Evolutionary conservation across 2,888 invertebrate species (phyloP).

Genomic region (Plebejus anna): DNA sequence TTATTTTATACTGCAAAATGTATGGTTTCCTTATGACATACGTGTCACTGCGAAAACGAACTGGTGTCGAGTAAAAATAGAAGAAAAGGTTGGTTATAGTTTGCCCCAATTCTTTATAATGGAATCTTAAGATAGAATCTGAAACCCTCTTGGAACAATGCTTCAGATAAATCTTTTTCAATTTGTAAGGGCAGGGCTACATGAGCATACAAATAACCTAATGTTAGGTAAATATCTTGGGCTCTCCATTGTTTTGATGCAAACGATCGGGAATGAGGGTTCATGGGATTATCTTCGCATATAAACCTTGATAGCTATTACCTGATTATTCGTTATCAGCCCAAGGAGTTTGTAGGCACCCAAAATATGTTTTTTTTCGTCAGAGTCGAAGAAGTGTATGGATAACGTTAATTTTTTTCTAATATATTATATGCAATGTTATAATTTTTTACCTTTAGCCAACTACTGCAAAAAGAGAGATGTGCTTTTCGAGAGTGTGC

Average conservation of each 20-base stretch:
- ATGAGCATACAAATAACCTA: slow-evolving; percentile 19
- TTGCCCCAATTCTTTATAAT: not conserved
- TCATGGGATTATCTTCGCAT: not conserved
- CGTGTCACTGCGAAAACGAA: too few relatives aligned
- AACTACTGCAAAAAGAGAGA: too few relatives aligned
- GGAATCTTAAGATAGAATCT: not conserved
- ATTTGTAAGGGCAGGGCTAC: slow-evolving; percentile 8
- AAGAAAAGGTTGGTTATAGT: not conserved
- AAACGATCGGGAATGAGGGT: not conserved
- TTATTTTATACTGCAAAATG: too few relatives aligned
- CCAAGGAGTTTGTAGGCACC: not conserved
- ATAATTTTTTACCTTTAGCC: too few relatives aligned
- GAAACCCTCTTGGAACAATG: not conserved
- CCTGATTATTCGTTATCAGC: not conserved
- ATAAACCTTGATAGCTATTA: not conserved
- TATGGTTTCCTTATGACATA: too few relatives aligned
- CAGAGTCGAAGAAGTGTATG: too few relatives aligned
- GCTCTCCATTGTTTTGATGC: not conserved
- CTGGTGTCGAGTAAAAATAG: not conserved
- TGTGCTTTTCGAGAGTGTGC: too few relatives aligned
- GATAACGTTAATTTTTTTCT: too few relatives aligned
- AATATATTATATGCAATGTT: too few relatives aligned
- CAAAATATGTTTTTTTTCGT: too few relatives aligned
- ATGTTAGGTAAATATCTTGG: slow-evolving; percentile 12
- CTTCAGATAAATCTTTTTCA: not conserved